phyloP scores from a whole-genome alignment of 2,888 invertebrate genomes.

The Arctia plantaginis region DNA sequence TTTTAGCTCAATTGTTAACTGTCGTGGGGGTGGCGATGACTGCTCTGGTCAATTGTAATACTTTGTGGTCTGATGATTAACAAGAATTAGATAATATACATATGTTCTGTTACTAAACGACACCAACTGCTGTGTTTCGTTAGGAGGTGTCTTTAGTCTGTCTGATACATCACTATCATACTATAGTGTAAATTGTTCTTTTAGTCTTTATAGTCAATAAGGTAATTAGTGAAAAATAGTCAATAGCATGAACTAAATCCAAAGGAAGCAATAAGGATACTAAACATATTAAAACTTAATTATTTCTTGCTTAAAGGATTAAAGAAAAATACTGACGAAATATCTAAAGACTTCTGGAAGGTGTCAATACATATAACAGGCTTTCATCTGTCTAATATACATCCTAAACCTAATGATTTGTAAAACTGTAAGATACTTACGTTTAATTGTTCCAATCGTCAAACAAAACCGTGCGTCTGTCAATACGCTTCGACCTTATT shows the following conservation, averaged over 20 bases:
- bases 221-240: not conserved
- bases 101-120: not conserved
- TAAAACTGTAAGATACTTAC: not conserved
- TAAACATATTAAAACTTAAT: not conserved
- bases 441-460: not conserved
- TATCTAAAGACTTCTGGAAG: not conserved
- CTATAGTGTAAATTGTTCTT: not conserved
- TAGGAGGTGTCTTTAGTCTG: not conserved
- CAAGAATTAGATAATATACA: constrained; percentile 9
- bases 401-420: not conserved
- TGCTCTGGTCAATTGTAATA: constrained; percentile 10
- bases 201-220: not conserved
- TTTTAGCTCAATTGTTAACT: constrained; percentile 11
- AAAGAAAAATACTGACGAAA: not conserved
- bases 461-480: not conserved
- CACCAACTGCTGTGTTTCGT: not conserved
- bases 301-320: not conserved
- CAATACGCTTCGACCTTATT: not conserved
- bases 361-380: not conserved
- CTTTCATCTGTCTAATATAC: not conserved
- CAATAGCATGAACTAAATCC: not conserved
- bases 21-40: constrained; percentile 10
- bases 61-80: constrained; percentile 14
- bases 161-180: not conserved
- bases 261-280: not conserved